These are phyloP conservation scores for Pristionchus maxplancki DNA, from an alignment of 2,888 invertebrate species.

Conservation along the genomic window DNA sequence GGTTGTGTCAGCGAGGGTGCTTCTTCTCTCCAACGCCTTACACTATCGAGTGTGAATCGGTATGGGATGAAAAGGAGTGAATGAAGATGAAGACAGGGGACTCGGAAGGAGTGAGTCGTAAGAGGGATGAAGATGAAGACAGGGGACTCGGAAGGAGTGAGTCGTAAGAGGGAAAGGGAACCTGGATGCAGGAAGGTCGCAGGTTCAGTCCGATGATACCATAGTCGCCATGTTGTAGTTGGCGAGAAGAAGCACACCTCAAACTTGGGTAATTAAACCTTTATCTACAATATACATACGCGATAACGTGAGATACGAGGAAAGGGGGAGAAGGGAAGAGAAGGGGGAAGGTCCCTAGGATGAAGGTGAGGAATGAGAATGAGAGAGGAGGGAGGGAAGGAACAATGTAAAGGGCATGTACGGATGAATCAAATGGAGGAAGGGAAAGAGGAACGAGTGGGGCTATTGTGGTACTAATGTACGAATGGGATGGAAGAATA, in stretches of 20 bases:
- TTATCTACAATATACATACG: neutral
- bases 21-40: slow-evolving; percentile 1
- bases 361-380: neutral
- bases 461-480: neutral
- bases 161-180: neutral
- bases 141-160: neutral
- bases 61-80: neutral
- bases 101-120: neutral
- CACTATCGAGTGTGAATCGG: neutral
- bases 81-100: neutral
- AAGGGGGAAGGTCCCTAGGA: neutral
- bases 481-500: neutral
- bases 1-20: neutral
- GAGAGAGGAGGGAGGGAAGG: neutral
- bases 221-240: neutral
- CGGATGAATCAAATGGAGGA: neutral
- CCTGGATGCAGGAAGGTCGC: neutral
- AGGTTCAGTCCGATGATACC: neutral
- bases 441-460: neutral
- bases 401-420: neutral
- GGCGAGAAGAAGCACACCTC: neutral
- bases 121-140: neutral
- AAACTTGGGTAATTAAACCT: slow-evolving; percentile 38
- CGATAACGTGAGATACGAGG: neutral
- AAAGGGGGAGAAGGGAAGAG: neutral